These are phyloP conservation scores for Xanthia icteritia DNA, from an alignment of 2,888 invertebrate genomes.

Conservation along the genomic window DNA sequence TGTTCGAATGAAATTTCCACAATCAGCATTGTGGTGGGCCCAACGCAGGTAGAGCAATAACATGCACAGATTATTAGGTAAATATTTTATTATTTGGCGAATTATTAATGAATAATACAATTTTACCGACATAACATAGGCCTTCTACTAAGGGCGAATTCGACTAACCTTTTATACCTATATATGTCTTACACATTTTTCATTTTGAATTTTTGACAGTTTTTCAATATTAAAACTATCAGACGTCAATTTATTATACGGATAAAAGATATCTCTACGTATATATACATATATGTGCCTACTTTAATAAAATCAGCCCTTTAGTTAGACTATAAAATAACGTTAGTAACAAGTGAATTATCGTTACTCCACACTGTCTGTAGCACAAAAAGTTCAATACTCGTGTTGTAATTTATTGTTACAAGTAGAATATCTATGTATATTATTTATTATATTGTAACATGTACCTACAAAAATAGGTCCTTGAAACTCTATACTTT, in stretches of 20 bases:
- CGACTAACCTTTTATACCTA: too few species aligned
- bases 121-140: background rate
- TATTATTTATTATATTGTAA: background rate
- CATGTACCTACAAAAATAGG: slow-evolving; percentile 5
- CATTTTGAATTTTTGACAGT: too few species aligned
- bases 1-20: background rate
- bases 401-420: background rate
- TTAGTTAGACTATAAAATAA: background rate
- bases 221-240: too few species aligned
- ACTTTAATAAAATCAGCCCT: too few species aligned
- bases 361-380: background rate
- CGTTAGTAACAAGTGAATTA: background rate
- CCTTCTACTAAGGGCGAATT: too few species aligned
- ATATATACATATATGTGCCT: too few species aligned
- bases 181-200: too few species aligned
- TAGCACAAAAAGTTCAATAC: background rate
- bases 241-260: too few species aligned
- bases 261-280: too few species aligned
- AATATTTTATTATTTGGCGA: background rate
- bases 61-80: background rate
- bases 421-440: background rate
- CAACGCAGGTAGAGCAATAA: background rate
- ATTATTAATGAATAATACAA: background rate
- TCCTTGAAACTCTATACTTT: slow-evolving; percentile 22
- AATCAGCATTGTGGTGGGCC: background rate